Conservation (phyloP, 2,888 invertebrate genomes). For the Noctua fimbriata region DNA sequence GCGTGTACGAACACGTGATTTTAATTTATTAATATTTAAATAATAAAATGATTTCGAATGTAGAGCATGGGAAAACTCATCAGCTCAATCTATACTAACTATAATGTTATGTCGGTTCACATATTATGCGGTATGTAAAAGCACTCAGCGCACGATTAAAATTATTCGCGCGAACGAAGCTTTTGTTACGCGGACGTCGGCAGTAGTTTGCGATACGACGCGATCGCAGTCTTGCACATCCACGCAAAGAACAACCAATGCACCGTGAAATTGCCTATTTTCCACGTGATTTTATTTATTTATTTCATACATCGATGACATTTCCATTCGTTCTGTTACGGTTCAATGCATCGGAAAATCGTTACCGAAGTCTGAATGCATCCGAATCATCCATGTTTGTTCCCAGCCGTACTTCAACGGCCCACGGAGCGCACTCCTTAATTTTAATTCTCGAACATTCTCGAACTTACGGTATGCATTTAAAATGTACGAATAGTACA, state of each 20-base stretch:
- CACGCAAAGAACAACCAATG: constrained; percentile 88
- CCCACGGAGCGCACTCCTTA: constrained; percentile 71
- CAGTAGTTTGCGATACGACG: constrained; percentile 68
- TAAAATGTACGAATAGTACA: constrained; percentile 79
- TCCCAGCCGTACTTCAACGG: constrained; percentile 62
- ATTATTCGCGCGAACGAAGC: constrained; percentile 82
- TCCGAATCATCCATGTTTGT: constrained; percentile 63
- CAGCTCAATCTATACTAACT: not conserved
- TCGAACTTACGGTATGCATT: constrained; percentile 77
- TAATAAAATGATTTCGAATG: not conserved
- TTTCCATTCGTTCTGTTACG: constrained; percentile 80
- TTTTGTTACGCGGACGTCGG: constrained; percentile 82
- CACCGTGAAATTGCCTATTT: constrained; percentile 91
- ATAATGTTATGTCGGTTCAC: not conserved
- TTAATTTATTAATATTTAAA: not conserved
- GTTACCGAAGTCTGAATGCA: constrained; percentile 64
- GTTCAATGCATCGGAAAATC: constrained; percentile 79
- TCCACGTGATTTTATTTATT: constrained; percentile 90
- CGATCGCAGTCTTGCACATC: constrained; percentile 76
- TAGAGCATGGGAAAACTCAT: not conserved
- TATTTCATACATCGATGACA: constrained; percentile 88
- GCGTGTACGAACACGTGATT: not conserved
- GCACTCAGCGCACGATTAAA: constrained; percentile 74
- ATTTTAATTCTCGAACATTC: constrained; percentile 75
- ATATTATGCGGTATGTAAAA: constrained; percentile 41